phyloP scores from a whole-genome alignment of 2,888 invertebrate genomes.

The Drosophila prostipennis region DNA sequence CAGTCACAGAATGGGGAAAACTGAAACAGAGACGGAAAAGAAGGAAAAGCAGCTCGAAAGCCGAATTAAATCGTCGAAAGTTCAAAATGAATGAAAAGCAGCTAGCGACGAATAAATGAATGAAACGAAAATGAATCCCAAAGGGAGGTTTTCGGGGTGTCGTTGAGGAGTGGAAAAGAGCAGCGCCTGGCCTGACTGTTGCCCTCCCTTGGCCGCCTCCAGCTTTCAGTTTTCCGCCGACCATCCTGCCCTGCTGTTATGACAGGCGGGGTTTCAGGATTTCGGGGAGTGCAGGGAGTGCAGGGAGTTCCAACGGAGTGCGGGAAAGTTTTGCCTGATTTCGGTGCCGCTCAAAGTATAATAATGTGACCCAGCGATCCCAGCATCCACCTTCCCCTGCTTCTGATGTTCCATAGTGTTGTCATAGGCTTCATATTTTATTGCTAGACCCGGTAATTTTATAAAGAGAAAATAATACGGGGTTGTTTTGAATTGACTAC shows the following conservation, averaged over 20 bases:
- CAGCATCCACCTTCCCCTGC: neutral
- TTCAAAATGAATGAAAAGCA: conserved; percentile 70
- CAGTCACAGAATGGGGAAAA: conserved; percentile 29
- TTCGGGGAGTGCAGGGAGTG: conserved; percentile 43
- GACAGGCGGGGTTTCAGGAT: conserved; percentile 42
- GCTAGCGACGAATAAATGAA: conserved; percentile 71
- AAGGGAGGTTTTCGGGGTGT: conserved; percentile 14
- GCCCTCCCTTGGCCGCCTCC: conserved; percentile 49
- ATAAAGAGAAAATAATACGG: neutral
- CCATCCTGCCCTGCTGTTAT: conserved; percentile 51
- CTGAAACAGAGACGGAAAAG: conserved; percentile 26
- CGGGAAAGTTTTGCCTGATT: conserved; percentile 69
- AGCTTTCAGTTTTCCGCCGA: conserved; percentile 33
- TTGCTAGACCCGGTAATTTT: neutral
- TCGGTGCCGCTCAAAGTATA: conserved; percentile 71
- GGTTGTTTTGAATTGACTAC: neutral
- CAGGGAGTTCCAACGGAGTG: conserved; percentile 14
- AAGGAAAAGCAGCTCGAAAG: conserved; percentile 53
- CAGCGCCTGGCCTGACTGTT: conserved; percentile 62
- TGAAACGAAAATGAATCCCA: conserved; percentile 72
- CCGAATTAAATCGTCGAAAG: conserved; percentile 72
- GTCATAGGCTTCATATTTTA: conserved; percentile 8
- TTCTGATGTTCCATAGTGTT: conserved; percentile 12
- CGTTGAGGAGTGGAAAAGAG: conserved; percentile 51
- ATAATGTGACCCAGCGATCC: conserved; percentile 57